Percentiles rank a stretch among this genome's conserved stretches.
These are phyloP conservation scores for Watersipora subatra DNA, from an alignment of 1,140 invertebrate genomes.

Conservation along the genomic window DNA sequence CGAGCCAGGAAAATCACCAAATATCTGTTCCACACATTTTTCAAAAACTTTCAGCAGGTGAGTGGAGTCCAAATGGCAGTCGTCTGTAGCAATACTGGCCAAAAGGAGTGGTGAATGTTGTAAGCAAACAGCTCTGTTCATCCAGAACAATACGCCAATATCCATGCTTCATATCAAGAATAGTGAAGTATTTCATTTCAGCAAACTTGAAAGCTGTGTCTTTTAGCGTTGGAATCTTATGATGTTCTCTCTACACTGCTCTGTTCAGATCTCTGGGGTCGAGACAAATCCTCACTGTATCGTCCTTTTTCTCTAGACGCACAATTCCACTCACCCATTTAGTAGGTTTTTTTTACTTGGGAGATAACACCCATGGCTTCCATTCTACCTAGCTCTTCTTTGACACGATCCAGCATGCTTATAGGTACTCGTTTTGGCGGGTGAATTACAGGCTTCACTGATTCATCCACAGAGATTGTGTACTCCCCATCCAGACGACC, in stretches of 20 bases:
- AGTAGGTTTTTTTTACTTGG: background rate
- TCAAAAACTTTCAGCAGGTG: slow-evolving; percentile 22
- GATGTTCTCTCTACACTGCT: slow-evolving; percentile 1
- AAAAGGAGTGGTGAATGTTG: slow-evolving; percentile 20
- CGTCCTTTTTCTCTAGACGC: background rate
- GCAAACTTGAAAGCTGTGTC: slow-evolving; percentile 10
- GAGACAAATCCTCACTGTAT: background rate
- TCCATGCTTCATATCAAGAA: slow-evolving; percentile 7
- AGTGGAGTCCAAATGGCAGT: slow-evolving; percentile 18
- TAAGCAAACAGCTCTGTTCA: slow-evolving; percentile 14
- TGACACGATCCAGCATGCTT: background rate
- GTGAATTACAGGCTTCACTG: background rate
- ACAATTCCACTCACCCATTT: background rate
- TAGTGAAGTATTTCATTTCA: slow-evolving; percentile 5
- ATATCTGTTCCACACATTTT: slow-evolving; percentile 18
- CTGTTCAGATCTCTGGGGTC: background rate
- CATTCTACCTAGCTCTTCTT: background rate
- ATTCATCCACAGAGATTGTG: background rate
- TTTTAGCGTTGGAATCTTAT: slow-evolving; percentile 13
- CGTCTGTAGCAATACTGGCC: slow-evolving; percentile 17
- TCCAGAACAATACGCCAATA: slow-evolving; percentile 16
- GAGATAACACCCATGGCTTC: background rate
- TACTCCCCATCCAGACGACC: background rate
- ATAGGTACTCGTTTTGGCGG: background rate
- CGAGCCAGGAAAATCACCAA: slow-evolving; percentile 20